Conservation (phyloP, 1,140 invertebrate genomes). For the Anoplophora glabripennis region DNA sequence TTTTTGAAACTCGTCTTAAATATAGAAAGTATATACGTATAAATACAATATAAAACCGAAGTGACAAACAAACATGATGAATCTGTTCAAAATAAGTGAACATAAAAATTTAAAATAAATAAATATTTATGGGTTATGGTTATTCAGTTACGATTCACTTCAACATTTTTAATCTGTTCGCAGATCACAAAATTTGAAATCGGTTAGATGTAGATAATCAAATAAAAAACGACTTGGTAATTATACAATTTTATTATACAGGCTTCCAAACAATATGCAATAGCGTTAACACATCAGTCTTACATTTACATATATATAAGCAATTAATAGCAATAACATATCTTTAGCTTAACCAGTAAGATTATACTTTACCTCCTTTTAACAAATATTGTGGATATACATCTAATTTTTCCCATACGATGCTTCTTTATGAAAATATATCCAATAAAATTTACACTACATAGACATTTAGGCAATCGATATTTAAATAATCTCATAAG, state of each 20-base stretch:
- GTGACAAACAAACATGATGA: no score
- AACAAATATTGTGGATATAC: constrained; percentile 22
- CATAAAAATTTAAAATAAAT: no score
- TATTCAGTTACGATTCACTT: no score
- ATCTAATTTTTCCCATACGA: constrained; percentile 19
- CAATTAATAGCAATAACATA: constrained; percentile 38
- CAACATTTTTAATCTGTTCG: no score
- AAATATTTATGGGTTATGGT: no score
- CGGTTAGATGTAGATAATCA: no score
- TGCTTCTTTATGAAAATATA: constrained; percentile 21
- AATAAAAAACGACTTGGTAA: constrained; percentile 24
- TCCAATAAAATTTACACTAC: constrained; percentile 27
- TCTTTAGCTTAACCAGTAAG: constrained; percentile 31
- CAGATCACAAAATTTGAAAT: no score
- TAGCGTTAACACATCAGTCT: constrained; percentile 44
- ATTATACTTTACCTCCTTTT: constrained; percentile 25
- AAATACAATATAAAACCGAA: no score
- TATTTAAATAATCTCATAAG: constrained; percentile 24
- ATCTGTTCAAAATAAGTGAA: no score
- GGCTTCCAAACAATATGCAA: constrained; percentile 41
- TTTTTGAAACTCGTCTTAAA: no score
- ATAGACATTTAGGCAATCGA: constrained; percentile 18
- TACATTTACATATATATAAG: constrained; percentile 42
- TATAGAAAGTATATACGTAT: no score
- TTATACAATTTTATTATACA: constrained; percentile 43